These are phyloP conservation scores for Whitmania pigra DNA, from an alignment of 1,140 invertebrate genomes.

Conservation along the genomic window DNA sequence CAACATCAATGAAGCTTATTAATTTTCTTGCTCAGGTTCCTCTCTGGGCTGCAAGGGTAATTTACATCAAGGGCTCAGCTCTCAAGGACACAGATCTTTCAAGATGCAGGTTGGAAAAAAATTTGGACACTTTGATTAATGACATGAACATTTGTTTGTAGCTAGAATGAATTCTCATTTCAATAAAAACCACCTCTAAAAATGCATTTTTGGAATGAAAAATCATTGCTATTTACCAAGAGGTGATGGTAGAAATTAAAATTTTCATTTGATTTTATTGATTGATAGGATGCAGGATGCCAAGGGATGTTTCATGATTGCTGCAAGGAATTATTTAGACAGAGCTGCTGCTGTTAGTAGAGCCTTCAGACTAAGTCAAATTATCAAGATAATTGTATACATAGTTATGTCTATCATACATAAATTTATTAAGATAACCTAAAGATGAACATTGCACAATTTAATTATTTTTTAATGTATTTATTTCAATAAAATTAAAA, in stretches of 20 bases:
- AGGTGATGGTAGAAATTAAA: not conserved
- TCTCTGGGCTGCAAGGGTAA: slow-evolving; percentile 91
- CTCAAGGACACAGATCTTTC: slow-evolving; percentile 85
- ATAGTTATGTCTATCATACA: too few species aligned
- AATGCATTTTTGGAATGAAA: too few species aligned
- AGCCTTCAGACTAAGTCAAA: too few species aligned
- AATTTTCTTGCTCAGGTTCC: slow-evolving; percentile 52
- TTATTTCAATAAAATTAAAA: slow-evolving; percentile 1
- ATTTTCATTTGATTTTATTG: slow-evolving; percentile 9
- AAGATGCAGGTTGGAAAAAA: slow-evolving; percentile 50
- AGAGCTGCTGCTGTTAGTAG: slow-evolving; percentile 72
- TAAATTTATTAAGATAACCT: too few species aligned
- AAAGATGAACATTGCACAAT: not conserved
- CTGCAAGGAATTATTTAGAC: slow-evolving; percentile 87
- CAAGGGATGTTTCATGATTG: slow-evolving; percentile 85
- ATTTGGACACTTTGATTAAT: not conserved
- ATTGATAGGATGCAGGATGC: slow-evolving; percentile 76
- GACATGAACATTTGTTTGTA: too few species aligned
- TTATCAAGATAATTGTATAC: too few species aligned
- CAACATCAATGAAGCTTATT: not conserved
- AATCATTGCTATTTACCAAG: not conserved
- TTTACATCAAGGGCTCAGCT: slow-evolving; percentile 90
- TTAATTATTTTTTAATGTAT: slow-evolving; percentile 6
- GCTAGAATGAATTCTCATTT: too few species aligned
- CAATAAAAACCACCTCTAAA: too few species aligned